These are phyloP conservation scores for Esperia sulphurella DNA, from an alignment of 2,888 invertebrate species.

Conservation along the genomic window DNA sequence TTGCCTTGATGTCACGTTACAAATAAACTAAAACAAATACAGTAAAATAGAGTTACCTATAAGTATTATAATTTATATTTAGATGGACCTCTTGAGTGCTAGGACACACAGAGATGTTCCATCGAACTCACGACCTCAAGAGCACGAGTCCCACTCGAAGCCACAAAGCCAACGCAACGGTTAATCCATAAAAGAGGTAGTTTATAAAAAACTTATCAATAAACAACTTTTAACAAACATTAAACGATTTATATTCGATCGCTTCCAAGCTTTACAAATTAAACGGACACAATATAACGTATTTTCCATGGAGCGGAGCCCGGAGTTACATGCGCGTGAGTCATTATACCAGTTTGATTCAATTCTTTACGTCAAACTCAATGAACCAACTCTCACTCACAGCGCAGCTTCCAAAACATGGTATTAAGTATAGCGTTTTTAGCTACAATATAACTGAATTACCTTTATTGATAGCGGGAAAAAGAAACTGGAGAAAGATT, in stretches of 20 bases:
- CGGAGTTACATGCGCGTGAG: constrained; percentile 20
- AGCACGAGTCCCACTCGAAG: no score
- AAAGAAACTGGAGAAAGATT: not conserved
- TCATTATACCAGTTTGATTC: constrained; percentile 24
- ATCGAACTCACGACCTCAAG: no score
- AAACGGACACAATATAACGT: not conserved
- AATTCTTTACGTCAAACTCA: constrained; percentile 16
- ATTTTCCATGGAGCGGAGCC: constrained; percentile 1
- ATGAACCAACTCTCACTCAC: constrained; percentile 25
- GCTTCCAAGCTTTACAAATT: not conserved
- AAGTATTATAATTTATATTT: no score
- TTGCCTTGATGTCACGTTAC: no score
- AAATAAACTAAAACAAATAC: no score
- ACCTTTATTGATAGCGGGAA: not conserved
- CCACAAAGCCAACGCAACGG: no score
- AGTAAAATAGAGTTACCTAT: no score
- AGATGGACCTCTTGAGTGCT: no score
- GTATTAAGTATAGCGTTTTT: not conserved
- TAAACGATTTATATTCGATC: not conserved
- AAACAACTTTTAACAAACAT: not conserved
- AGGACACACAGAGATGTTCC: no score
- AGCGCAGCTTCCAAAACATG: not conserved
- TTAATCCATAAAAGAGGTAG: no score
- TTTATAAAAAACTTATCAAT: no score
- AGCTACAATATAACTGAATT: not conserved